These are phyloP conservation scores for Teleiodes luculella DNA, from an alignment of 2,888 invertebrate species.

Conservation along the genomic window DNA sequence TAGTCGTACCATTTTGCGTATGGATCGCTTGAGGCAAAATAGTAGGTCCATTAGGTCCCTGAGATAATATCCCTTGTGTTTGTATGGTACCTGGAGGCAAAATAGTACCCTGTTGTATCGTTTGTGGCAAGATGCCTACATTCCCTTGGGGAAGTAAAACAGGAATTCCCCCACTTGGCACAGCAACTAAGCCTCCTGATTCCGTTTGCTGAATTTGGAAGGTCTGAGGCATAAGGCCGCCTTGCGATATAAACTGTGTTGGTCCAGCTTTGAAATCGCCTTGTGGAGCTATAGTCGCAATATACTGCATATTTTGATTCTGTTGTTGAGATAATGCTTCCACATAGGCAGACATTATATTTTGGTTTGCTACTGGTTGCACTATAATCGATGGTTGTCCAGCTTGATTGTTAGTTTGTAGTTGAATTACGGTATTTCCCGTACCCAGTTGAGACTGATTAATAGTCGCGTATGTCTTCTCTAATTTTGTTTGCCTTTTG, in stretches of 20 bases:
- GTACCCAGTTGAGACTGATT: slow-evolving; percentile 66
- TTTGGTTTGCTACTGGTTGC: slow-evolving; percentile 81
- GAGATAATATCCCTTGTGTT: slow-evolving; percentile 72
- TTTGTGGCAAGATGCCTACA: slow-evolving; percentile 71
- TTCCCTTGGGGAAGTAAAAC: slow-evolving; percentile 75
- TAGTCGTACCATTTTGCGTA: slow-evolving; percentile 79
- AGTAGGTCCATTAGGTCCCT: slow-evolving; percentile 78
- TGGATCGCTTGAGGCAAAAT: slow-evolving; percentile 80
- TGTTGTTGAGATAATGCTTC: slow-evolving; percentile 84
- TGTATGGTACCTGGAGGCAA: slow-evolving; percentile 79
- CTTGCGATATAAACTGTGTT: slow-evolving; percentile 77
- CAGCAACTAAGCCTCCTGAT: slow-evolving; percentile 78
- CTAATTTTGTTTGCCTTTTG: slow-evolving; percentile 70
- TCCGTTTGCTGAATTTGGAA: slow-evolving; percentile 81
- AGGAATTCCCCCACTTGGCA: slow-evolving; percentile 80
- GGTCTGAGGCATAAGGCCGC: slow-evolving; percentile 77
- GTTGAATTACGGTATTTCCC: slow-evolving; percentile 76
- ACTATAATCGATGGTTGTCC: slow-evolving; percentile 83
- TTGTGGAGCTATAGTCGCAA: slow-evolving; percentile 83
- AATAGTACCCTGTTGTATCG: slow-evolving; percentile 76
- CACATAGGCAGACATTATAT: slow-evolving; percentile 81
- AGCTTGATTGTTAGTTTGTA: slow-evolving; percentile 76
- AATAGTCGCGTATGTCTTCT: slow-evolving; percentile 69
- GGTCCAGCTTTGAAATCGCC: slow-evolving; percentile 76
- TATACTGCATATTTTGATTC: slow-evolving; percentile 86